These are phyloP conservation scores for Platorchestia sp. DNA, from an alignment of 1,140 invertebrate species.

Conservation along the genomic window DNA sequence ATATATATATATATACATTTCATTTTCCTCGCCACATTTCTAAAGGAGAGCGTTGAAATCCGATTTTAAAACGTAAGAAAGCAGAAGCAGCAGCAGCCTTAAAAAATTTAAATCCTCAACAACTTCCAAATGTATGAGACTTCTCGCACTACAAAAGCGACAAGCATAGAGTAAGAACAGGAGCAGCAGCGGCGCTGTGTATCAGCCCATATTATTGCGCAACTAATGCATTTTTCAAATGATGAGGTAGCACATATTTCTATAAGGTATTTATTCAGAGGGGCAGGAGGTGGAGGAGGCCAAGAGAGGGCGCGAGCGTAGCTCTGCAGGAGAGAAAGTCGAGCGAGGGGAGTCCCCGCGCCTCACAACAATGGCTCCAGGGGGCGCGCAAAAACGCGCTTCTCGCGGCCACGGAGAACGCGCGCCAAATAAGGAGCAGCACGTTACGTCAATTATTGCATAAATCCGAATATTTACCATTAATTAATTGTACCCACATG, in stretches of 20 bases:
- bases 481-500: background rate
- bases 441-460: background rate
- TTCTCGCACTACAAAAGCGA: too few relatives aligned
- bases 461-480: background rate
- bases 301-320: background rate
- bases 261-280: background rate
- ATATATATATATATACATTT: background rate
- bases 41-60: background rate
- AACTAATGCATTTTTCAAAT: background rate
- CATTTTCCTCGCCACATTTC: background rate
- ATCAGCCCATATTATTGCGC: too few relatives aligned
- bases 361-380: background rate
- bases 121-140: too few relatives aligned
- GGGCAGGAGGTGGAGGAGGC: background rate
- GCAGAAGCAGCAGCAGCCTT: background rate
- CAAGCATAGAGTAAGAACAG: too few relatives aligned
- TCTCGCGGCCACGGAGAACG: background rate
- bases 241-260: background rate
- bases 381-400: background rate
- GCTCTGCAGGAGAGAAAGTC: background rate
- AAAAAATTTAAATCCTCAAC: too few relatives aligned
- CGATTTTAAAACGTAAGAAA: background rate
- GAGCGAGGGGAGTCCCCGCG: background rate
- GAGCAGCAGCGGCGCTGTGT: background rate
- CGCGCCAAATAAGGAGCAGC: background rate